Conservation (phyloP, 2,888 invertebrate species). For the Embidobia sp. region DNA sequence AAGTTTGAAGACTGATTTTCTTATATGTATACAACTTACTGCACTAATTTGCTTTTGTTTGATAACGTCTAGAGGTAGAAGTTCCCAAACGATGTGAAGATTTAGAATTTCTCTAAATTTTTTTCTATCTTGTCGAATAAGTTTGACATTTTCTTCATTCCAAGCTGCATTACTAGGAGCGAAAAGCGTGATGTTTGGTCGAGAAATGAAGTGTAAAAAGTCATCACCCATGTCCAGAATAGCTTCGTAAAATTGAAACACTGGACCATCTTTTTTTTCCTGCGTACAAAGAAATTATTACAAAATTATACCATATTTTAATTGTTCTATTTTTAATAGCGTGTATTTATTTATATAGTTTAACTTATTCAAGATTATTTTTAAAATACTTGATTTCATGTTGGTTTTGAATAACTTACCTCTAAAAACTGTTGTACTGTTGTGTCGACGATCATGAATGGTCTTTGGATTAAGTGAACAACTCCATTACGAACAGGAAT, state of each 20-base stretch:
- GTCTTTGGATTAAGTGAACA: constrained; percentile 94
- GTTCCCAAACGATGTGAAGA: constrained; percentile 90
- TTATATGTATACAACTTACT: constrained; percentile 81
- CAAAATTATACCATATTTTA: too few species aligned
- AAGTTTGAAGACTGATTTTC: too few species aligned
- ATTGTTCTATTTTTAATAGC: too few species aligned
- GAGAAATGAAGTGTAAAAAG: constrained; percentile 87
- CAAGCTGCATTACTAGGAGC: constrained; percentile 95
- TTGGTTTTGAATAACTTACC: too few species aligned
- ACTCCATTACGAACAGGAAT: constrained; percentile 96
- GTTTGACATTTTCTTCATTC: constrained; percentile 88
- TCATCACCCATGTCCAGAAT: constrained; percentile 90
- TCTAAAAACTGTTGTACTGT: constrained; percentile 92
- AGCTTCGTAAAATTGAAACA: constrained; percentile 91
- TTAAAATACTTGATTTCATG: too few species aligned
- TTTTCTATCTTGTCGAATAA: constrained; percentile 85
- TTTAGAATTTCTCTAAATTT: constrained; percentile 89
- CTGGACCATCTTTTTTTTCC: constrained; percentile 88
- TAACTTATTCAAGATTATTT: too few species aligned
- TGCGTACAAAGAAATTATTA: too few species aligned
- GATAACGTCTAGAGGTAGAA: constrained; percentile 89
- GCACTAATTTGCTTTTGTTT: constrained; percentile 87
- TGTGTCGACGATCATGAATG: constrained; percentile 95
- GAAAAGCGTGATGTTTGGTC: constrained; percentile 91
- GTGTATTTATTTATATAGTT: too few species aligned